A percentile compares a stretch with the other conserved stretches of the same genome.
Conservation (phyloP, 2,797 vertebrate genomes). For the Enteromius trimaculatus region DNA sequence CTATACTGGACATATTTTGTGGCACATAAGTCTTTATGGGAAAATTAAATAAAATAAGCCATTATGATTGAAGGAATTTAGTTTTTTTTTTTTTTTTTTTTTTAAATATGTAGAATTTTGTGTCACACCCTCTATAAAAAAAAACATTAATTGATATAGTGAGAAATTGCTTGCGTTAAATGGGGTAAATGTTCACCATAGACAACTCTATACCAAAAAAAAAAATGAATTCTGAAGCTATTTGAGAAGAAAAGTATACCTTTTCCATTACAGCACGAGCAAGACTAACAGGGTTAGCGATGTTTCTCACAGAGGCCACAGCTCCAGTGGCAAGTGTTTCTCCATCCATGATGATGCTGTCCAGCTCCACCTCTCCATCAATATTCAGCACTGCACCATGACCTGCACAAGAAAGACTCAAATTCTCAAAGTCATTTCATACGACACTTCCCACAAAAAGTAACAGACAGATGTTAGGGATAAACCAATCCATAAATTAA, state of each 20-base stretch:
- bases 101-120: background rate
- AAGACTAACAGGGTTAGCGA: conserved; percentile 80
- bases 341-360: conserved; percentile 81
- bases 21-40: background rate
- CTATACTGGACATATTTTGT: background rate
- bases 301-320: conserved; percentile 74
- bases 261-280: conserved; percentile 77
- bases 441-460: background rate
- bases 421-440: background rate
- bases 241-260: conserved; percentile 52
- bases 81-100: background rate
- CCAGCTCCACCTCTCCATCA: conserved; percentile 77
- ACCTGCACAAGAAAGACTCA: conserved; percentile 67
- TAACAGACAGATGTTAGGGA: background rate
- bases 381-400: conserved; percentile 74
- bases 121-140: background rate
- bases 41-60: background rate
- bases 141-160: background rate
- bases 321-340: conserved; percentile 73
- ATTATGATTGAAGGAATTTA: background rate
- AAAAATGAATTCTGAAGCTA: background rate
- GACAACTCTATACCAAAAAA: background rate
- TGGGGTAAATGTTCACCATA: background rate
- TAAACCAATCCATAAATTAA: background rate
- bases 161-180: background rate